Percentiles rank a stretch among this genome's conserved stretches.
These are phyloP conservation scores for Propithecus deckenii DNA, from an alignment of 2,797 vertebrate genomes.

Conservation along the genomic window DNA sequence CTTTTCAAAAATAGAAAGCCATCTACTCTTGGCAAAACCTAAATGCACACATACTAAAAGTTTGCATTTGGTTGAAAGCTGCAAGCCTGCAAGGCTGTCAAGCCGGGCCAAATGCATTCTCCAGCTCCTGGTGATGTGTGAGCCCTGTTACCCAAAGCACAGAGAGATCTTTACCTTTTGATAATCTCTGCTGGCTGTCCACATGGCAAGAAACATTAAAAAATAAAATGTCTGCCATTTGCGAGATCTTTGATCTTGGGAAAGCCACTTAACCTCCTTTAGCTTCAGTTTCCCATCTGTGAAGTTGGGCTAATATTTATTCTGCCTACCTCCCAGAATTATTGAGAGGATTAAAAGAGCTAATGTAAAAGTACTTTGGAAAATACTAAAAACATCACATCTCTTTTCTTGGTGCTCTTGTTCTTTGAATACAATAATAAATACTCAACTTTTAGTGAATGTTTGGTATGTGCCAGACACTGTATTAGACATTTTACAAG, in stretches of 20 bases:
- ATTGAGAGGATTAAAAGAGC: slow-evolving; percentile 5
- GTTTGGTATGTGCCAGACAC: not conserved
- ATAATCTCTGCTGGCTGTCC: slow-evolving; percentile 16
- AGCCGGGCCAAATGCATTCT: slow-evolving; percentile 14
- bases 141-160: not conserved
- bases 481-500: not conserved
- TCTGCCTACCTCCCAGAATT: not conserved
- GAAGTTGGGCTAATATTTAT: not conserved
- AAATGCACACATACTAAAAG: slow-evolving; percentile 50
- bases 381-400: not conserved
- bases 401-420: not conserved
- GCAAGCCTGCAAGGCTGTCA: not conserved
- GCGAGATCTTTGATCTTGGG: slow-evolving; percentile 20
- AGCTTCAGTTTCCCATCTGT: not conserved
- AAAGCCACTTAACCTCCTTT: not conserved
- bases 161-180: slow-evolving; percentile 26
- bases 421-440: slow-evolving; percentile 23
- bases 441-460: not conserved
- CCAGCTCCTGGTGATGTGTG: slow-evolving; percentile 31
- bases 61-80: slow-evolving; percentile 61
- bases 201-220: slow-evolving; percentile 21
- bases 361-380: not conserved
- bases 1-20: slow-evolving; percentile 69
- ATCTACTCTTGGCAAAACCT: slow-evolving; percentile 68
- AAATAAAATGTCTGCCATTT: slow-evolving; percentile 15